phyloP scores from a whole-genome alignment of 2,888 invertebrate genomes.

The Adelphocoris suturalis region DNA sequence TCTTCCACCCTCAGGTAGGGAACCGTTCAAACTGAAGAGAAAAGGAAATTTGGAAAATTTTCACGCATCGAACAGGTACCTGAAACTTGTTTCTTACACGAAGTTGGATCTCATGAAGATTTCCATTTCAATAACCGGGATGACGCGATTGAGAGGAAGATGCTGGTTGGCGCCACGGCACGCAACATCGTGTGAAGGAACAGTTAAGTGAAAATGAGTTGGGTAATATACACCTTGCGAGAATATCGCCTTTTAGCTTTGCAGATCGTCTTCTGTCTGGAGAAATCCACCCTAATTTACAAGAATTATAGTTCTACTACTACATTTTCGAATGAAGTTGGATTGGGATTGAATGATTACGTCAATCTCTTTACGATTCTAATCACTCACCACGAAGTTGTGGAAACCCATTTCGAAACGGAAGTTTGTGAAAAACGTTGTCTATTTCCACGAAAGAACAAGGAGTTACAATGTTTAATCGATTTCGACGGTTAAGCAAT shows the following conservation, averaged over 20 bases:
- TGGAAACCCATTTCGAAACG: too few relatives aligned
- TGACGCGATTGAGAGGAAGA: neutral
- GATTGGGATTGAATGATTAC: too few relatives aligned
- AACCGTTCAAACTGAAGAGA: neutral
- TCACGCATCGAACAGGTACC: neutral
- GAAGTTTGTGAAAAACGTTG: too few relatives aligned
- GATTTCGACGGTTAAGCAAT: too few relatives aligned
- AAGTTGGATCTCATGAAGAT: neutral
- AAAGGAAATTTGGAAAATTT: neutral
- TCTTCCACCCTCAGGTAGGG: neutral
- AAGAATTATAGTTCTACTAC: too few relatives aligned
- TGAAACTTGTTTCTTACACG: neutral
- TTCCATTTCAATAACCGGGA: constrained; percentile 4
- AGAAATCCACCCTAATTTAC: too few relatives aligned
- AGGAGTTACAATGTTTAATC: too few relatives aligned
- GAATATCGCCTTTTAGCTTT: neutral
- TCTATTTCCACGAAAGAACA: too few relatives aligned
- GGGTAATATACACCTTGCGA: neutral
- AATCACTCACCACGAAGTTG: too few relatives aligned
- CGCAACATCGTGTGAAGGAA: neutral
- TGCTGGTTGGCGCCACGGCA: neutral
- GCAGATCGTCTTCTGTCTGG: too few relatives aligned
- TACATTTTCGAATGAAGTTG: too few relatives aligned
- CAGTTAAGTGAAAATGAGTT: neutral
- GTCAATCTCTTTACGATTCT: too few relatives aligned